phyloP scores from a whole-genome alignment of 35 echinoderm and acorn worm genomes.

The Lytechinus variegatus region DNA sequence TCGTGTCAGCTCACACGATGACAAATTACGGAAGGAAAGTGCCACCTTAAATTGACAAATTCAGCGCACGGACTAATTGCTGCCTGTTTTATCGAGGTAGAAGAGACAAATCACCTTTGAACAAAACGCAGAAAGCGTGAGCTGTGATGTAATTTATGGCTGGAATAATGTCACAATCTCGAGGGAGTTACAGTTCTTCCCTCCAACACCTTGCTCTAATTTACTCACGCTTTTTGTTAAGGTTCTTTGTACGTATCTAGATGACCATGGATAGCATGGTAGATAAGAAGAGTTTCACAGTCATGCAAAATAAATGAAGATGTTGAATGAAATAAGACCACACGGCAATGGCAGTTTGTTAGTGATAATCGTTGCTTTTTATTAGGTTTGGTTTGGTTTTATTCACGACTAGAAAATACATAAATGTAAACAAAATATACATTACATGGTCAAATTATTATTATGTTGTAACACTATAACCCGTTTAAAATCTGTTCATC shows the following conservation, averaged over 20 bases:
- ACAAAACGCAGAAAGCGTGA: slow-evolving; percentile 1
- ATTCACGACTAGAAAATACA: too few relatives aligned
- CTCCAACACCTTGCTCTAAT: not conserved
- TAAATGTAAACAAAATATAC: too few relatives aligned
- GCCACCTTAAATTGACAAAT: slow-evolving; percentile 19
- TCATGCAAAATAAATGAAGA: not conserved
- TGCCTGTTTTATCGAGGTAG: not conserved
- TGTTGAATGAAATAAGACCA: not conserved
- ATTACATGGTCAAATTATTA: too few relatives aligned
- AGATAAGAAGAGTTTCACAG: not conserved
- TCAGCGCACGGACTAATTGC: not conserved
- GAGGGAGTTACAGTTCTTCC: not conserved
- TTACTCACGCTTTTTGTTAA: not conserved
- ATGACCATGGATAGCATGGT: not conserved
- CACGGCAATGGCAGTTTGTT: too few relatives aligned
- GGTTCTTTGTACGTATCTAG: not conserved
- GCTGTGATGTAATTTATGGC: not conserved
- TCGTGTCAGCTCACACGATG: not conserved
- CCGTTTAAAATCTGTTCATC: too few relatives aligned
- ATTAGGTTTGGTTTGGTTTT: too few relatives aligned
- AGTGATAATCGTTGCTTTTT: too few relatives aligned
- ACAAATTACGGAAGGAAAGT: not conserved
- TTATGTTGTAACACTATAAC: too few relatives aligned
- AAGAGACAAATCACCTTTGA: slow-evolving; percentile 13
- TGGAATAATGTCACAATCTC: not conserved